phyloP scores from a whole-genome alignment of 2,797 vertebrate species.

The Brotogeris chrysoptera region DNA sequence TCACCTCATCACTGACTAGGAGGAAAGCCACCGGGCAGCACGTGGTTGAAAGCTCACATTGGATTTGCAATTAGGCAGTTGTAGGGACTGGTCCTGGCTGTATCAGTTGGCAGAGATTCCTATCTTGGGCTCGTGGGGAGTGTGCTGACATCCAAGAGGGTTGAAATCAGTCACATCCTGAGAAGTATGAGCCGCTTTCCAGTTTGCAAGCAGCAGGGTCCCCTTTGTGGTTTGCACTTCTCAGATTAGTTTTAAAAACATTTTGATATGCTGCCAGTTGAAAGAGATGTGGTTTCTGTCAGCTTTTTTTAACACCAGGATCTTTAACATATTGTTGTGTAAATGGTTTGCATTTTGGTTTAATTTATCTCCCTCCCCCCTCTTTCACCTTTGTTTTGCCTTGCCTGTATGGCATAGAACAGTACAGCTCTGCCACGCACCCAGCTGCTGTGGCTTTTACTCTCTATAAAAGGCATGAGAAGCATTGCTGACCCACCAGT shows the following conservation, averaged over 20 bases:
- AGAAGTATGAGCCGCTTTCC: not conserved
- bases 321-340: not conserved
- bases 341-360: not conserved
- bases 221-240: constrained; percentile 12
- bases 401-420: not conserved
- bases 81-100: accelerated
- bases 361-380: not conserved
- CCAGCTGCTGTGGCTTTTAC: not conserved
- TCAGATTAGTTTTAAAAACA: constrained; percentile 15
- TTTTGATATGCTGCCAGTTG: constrained; percentile 15
- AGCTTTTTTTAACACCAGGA: not conserved
- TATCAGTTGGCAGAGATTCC: not conserved
- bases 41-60: accelerated
- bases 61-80: accelerated
- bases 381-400: not conserved
- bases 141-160: not conserved
- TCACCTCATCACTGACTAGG: not conserved
- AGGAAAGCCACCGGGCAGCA: not conserved
- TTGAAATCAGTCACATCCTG: not conserved
- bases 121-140: not conserved
- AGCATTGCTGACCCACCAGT: not conserved
- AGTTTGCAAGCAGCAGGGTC: not conserved
- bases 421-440: not conserved
- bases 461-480: not conserved
- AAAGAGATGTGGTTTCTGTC: constrained; percentile 13